A percentile compares a stretch with the other conserved stretches of the same genome.
Conservation (phyloP, 2,888 invertebrate species). For the Sinodicranocentrus sp. region DNA sequence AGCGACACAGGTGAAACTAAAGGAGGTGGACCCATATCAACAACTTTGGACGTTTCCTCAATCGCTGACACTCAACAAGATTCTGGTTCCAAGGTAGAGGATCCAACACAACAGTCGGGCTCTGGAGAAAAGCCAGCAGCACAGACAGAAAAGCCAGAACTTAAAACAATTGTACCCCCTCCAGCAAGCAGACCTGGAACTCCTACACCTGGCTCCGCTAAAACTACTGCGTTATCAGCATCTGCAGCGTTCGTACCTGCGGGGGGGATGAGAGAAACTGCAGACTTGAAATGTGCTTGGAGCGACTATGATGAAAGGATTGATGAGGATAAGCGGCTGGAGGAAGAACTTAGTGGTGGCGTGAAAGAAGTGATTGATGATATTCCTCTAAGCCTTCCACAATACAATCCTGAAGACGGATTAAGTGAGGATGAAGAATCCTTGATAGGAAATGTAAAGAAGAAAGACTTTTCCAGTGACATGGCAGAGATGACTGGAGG, state of each 20-base stretch:
- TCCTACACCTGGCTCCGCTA: constrained; percentile 9
- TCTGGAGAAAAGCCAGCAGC: not conserved
- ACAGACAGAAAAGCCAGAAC: not conserved
- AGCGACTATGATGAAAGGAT: constrained; percentile 34
- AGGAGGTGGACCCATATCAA: not conserved
- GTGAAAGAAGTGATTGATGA: constrained; percentile 53
- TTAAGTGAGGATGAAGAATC: constrained; percentile 48
- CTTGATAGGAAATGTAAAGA: not conserved
- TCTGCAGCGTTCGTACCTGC: not conserved
- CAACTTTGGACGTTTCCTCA: constrained; percentile 6
- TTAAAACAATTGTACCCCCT: constrained; percentile 10
- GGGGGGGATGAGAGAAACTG: not conserved
- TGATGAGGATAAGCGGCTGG: constrained; percentile 46
- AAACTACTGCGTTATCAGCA: constrained; percentile 4
- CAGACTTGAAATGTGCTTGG: constrained; percentile 50
- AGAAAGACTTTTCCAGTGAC: constrained; percentile 30
- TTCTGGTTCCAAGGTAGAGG: not conserved
- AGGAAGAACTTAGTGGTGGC: constrained; percentile 30
- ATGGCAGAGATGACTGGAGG: constrained; percentile 29
- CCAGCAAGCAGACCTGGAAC: not conserved
- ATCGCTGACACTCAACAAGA: not conserved
- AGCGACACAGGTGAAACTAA: not conserved
- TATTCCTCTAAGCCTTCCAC: constrained; percentile 38
- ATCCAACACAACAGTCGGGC: not conserved
- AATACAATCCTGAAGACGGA: constrained; percentile 43